phyloP scores from a whole-genome alignment of 1,140 invertebrate genomes.

The Drosophila parvula region DNA sequence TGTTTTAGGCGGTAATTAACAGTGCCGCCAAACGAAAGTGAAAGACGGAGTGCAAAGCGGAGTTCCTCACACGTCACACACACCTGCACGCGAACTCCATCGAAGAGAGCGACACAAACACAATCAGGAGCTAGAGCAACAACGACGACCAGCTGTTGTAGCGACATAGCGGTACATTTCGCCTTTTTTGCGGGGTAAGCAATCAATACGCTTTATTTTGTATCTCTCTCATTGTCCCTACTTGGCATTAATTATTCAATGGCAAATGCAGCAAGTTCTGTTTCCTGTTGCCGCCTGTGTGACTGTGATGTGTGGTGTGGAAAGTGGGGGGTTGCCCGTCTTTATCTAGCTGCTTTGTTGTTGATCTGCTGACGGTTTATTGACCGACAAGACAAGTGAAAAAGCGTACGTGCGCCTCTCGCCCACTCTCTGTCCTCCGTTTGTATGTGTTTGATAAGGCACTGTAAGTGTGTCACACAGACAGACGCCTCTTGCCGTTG shows the following conservation, averaged over 20 bases:
- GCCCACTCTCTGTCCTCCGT: not conserved
- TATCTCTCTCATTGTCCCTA: conserved; percentile 2
- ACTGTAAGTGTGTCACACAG: conserved; percentile 46
- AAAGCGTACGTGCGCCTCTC: conserved; percentile 32
- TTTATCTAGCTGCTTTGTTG: conserved; percentile 36
- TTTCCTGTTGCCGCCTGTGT: conserved; percentile 12
- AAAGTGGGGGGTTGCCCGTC: too few relatives aligned
- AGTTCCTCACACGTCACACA: not conserved
- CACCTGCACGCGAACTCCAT: conserved; percentile 3
- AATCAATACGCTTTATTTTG: conserved; percentile 20
- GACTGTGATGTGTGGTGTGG: not conserved
- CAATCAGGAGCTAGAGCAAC: conserved; percentile 8
- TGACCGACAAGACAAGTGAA: conserved; percentile 52
- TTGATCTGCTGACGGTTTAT: conserved; percentile 48
- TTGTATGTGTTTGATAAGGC: conserved; percentile 22
- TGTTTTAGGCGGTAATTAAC: conserved; percentile 4
- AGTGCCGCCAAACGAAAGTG: not conserved
- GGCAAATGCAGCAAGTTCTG: conserved; percentile 18
- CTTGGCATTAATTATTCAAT: conserved; percentile 14
- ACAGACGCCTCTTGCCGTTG: conserved; percentile 28
- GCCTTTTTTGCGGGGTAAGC: conserved; percentile 9
- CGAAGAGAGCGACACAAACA: conserved; percentile 15
- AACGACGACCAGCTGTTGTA: conserved; percentile 21
- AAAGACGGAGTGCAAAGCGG: conserved; percentile 10
- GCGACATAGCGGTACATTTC: conserved; percentile 8